Base-by-base conservation (phyloP, 2,888 invertebrate species). In the Disparrhopalites patrizii region DNA sequence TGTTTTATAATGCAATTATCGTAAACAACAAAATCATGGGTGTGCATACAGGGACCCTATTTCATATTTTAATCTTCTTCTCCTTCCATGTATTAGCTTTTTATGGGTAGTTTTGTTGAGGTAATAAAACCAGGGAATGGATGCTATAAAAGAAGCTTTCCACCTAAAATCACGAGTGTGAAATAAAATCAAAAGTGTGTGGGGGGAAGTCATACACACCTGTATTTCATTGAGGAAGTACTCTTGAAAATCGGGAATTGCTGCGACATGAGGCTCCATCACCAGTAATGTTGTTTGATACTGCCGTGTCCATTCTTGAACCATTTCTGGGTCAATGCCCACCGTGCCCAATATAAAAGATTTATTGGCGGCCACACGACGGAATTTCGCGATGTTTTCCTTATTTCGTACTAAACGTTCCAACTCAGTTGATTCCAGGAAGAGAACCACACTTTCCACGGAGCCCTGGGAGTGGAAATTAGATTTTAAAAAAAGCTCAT, bases 371-470 rank as follows among this genome's bases (percentile, higher is more conserved):
- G 68, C 66, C 8, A 73, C 33, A 50, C 66, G 63, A 51, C 68
- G 69, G 57, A 75, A 69, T 56, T 72, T 68, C 28, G 69, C 68
- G 5, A 69, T 54, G 13, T 62, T 50, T 25, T 62, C 68, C 43
- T 47, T 67, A 8, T 68, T 47, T 31, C 67, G 57, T 0, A 76
- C 73, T 23, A 77, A 57, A 4, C 68, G 66, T 58, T 76, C 72
- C 51, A 77, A 68, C 63, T 77, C 77, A 47, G 73, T 73, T 1
- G 77, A 74, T 67, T 77, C 77, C 60, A 77, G 64, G 38, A 77
- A 69, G n/a, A 77, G 57, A 15, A 76, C 75, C 3, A 77, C 74
- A 18, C 73, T 75, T 62, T 77, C 73, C 31, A 71, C 73, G 0
- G 69, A 57, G 3, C 71, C 74, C 76, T 76, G 57, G 13, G 66